These are phyloP conservation scores for Hydra vulgaris DNA, from an alignment of 30 jellyfish, hydroid and myxozoan species.

Conservation along the genomic window DNA sequence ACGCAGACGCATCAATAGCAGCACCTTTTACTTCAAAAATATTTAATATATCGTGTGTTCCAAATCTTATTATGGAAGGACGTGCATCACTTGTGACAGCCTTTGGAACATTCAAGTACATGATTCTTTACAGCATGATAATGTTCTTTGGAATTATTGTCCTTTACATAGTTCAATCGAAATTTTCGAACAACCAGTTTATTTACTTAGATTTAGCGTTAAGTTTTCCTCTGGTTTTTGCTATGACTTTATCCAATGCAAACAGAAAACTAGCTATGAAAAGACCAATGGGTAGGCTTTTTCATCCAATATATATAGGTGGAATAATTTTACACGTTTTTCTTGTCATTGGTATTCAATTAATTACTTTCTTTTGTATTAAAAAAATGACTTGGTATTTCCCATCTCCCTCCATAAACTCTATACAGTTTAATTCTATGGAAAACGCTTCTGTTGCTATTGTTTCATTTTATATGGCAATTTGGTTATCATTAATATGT, in stretches of 20 bases:
- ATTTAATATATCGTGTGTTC: slow-evolving; percentile 42
- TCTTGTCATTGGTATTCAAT: not conserved
- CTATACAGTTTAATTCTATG: not conserved
- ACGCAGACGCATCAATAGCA: slow-evolving; percentile 50
- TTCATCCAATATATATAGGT: slow-evolving; percentile 23
- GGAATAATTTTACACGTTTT: slow-evolving; percentile 10
- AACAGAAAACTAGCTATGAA: not conserved
- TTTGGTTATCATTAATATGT: slow-evolving; percentile 15
- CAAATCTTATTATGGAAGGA: slow-evolving; percentile 34
- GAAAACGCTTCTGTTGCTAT: slow-evolving; percentile 20
- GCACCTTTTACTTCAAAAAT: slow-evolving; percentile 47
- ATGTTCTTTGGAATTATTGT: slow-evolving; percentile 30
- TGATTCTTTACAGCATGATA: slow-evolving; percentile 32
- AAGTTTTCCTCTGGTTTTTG: slow-evolving; percentile 22
- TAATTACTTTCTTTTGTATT: slow-evolving; percentile 13
- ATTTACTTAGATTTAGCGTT: slow-evolving; percentile 8
- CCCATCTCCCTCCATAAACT: slow-evolving; percentile 27
- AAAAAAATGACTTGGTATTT: slow-evolving; percentile 30
- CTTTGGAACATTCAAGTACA: slow-evolving; percentile 34
- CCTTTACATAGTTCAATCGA: slow-evolving; percentile 18
- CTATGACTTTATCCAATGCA: slow-evolving; percentile 29
- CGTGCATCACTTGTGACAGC: slow-evolving; percentile 51
- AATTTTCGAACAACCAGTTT: slow-evolving; percentile 18
- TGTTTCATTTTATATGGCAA: not conserved
- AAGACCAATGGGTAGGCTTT: slow-evolving; percentile 40